Conservation (phyloP, 2,888 invertebrate genomes). For the Serrognathus titanus region DNA sequence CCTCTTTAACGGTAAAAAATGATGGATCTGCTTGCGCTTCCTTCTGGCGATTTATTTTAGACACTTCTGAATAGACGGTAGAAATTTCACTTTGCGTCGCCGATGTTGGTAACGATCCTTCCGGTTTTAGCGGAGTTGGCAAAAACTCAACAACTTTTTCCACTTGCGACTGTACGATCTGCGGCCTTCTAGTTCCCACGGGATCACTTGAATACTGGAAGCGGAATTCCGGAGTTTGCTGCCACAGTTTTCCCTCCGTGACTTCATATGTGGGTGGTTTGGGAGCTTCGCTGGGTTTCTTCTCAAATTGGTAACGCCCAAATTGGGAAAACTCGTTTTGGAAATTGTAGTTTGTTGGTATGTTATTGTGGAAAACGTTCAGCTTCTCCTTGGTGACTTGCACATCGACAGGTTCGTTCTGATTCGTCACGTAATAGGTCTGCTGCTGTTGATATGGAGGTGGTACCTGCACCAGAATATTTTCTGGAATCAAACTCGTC, state of each 20-base stretch:
- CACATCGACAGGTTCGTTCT: constrained; percentile 33
- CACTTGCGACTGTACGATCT: constrained; percentile 17
- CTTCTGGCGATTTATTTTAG: constrained; percentile 33
- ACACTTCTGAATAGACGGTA: constrained; percentile 43
- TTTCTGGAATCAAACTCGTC: constrained; percentile 31
- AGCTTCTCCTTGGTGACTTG: constrained; percentile 48
- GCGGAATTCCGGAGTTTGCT: constrained; percentile 23
- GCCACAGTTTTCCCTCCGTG: constrained; percentile 44
- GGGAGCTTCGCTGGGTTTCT: constrained; percentile 28
- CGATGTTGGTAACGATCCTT: constrained; percentile 39
- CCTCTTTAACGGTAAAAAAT: constrained; percentile 44
- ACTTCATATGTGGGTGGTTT: constrained; percentile 45
- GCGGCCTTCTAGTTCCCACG: not conserved
- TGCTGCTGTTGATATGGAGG: constrained; percentile 24
- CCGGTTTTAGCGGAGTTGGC: constrained; percentile 46
- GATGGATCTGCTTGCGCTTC: constrained; percentile 26
- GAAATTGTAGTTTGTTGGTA: constrained; percentile 33
- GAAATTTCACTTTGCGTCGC: constrained; percentile 46
- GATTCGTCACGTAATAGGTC: constrained; percentile 8
- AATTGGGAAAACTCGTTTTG: constrained; percentile 13
- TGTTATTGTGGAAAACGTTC: constrained; percentile 41
- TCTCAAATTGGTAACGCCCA: constrained; percentile 6
- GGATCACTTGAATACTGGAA: constrained; percentile 4
- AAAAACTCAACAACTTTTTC: constrained; percentile 35
- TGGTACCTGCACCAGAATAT: constrained; percentile 37